These are phyloP conservation scores for Chrysaora quinquecirrha DNA, from an alignment of 30 jellyfish, hydroid and myxozoan genomes.

Conservation along the genomic window DNA sequence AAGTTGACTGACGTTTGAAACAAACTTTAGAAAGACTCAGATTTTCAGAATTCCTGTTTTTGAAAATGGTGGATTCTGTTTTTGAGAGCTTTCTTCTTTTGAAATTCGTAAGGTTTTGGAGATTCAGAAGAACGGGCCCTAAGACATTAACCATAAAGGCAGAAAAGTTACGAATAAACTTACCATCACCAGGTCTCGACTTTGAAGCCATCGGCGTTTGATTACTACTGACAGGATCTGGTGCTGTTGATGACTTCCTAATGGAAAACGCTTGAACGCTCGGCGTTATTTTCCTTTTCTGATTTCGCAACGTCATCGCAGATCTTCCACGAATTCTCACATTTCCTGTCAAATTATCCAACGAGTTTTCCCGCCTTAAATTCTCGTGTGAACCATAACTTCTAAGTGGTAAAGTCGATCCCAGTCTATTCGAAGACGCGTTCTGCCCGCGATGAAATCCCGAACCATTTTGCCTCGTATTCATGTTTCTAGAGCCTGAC, in stretches of 20 bases:
- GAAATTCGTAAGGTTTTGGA: too few relatives aligned
- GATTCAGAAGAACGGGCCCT: too few relatives aligned
- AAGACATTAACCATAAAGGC: too few relatives aligned
- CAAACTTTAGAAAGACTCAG: too few relatives aligned
- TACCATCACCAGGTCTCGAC: constrained; percentile 42
- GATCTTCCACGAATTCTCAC: constrained; percentile 54
- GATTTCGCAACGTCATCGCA: constrained; percentile 59
- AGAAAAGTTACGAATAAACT: constrained; percentile 19
- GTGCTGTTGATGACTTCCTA: constrained; percentile 1
- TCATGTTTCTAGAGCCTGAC: constrained; percentile 40
- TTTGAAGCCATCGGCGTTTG: constrained; percentile 38
- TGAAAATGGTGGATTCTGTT: too few relatives aligned
- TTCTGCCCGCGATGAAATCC: constrained; percentile 8
- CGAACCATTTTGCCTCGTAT: constrained; percentile 13
- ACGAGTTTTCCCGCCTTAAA: constrained; percentile 61
- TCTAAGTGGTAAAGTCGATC: constrained; percentile 34
- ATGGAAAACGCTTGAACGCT: constrained; percentile 50
- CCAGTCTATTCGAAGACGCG: constrained; percentile 7
- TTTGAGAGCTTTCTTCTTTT: too few relatives aligned
- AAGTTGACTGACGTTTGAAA: too few relatives aligned
- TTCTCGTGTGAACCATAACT: constrained; percentile 80
- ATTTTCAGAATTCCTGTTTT: too few relatives aligned
- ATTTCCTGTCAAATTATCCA: constrained; percentile 45
- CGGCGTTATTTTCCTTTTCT: constrained; percentile 30
- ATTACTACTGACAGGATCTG: constrained; percentile 38